phyloP scores from a whole-genome alignment of 2,888 invertebrate species.

The Frankliniella fusca region DNA sequence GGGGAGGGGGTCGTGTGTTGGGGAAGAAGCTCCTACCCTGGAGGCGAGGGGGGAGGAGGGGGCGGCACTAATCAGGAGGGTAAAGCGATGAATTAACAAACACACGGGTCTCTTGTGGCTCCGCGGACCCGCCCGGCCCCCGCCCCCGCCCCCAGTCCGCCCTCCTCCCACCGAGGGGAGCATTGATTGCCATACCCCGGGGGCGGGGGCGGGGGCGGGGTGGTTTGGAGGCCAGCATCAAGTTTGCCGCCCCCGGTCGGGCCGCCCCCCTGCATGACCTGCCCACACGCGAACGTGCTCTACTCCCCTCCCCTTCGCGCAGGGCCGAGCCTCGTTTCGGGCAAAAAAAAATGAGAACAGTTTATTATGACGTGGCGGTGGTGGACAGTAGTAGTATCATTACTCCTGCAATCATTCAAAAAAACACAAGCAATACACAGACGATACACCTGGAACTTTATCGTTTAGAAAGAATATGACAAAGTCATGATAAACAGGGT shows the following conservation, averaged over 20 bases:
- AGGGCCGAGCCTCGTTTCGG: not conserved
- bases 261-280: not conserved
- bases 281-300: slow-evolving; percentile 5
- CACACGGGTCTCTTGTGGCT: not conserved
- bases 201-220: not conserved
- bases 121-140: not conserved
- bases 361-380: not conserved
- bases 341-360: too few species aligned
- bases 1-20: not conserved
- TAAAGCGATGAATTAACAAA: slow-evolving; percentile 23
- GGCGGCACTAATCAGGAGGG: not conserved
- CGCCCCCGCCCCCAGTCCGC: not conserved
- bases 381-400: not conserved
- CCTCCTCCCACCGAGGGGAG: not conserved
- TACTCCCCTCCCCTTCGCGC: not conserved
- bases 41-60: not conserved
- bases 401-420: too few species aligned
- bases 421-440: too few species aligned
- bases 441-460: too few species aligned
- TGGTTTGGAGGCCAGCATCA: not conserved
- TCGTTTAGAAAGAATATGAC: too few species aligned
- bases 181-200: slow-evolving; percentile 10
- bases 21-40: too few species aligned
- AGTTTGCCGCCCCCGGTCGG: not conserved
- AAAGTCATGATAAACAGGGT: too few species aligned